Conservation (phyloP, 2,797 vertebrate species). For the Rhynchotus rufescens region DNA sequence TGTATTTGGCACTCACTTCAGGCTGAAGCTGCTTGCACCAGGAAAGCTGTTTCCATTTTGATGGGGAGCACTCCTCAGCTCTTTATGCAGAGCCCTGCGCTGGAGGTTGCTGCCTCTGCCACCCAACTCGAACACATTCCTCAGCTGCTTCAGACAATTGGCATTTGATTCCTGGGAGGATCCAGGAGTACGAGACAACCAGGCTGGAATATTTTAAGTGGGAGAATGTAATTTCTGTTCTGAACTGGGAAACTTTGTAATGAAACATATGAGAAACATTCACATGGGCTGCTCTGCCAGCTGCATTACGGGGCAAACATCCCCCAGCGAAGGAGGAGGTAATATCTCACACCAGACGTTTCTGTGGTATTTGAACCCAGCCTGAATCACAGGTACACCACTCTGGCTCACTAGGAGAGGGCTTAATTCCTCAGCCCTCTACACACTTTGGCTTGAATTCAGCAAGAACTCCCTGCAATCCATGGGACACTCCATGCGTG, state of each 20-base stretch:
- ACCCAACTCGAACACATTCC: background rate
- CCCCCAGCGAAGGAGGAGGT: background rate
- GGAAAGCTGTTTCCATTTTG: background rate
- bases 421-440: background rate
- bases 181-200: fast-evolving
- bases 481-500: background rate
- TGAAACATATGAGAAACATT: background rate
- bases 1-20: background rate
- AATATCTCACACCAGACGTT: background rate
- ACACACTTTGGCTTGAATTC: background rate
- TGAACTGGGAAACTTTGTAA: background rate
- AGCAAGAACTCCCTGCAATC: background rate
- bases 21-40: background rate
- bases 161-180: background rate
- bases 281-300: background rate
- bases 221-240: background rate
- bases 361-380: background rate
- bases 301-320: fast-evolving
- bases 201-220: background rate
- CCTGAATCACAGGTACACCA: background rate
- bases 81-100: background rate
- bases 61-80: background rate
- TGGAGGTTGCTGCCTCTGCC: background rate
- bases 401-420: background rate
- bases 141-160: background rate